Evolutionary conservation across 1,140 invertebrate species (phyloP).

Genomic region (Leucophenga varia): DNA sequence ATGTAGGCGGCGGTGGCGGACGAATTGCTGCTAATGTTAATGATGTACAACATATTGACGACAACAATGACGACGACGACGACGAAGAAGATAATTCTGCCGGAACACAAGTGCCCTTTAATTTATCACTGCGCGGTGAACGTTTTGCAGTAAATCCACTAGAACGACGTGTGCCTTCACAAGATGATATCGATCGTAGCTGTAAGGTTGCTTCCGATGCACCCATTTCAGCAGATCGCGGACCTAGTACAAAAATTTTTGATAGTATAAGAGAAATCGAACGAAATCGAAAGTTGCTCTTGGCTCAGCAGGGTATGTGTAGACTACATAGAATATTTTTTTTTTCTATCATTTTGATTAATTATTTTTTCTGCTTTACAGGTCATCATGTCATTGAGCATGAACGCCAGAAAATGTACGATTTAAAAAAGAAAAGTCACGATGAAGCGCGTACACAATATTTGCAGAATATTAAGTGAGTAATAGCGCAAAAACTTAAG

Average conservation of each 20-base stretch:
- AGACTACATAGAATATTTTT: too few relatives aligned
- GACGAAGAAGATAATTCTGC: background rate
- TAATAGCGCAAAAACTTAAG: too few relatives aligned
- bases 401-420: constrained; percentile 81
- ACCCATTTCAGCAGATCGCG: constrained; percentile 67
- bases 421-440: constrained; percentile 81
- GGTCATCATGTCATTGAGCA: constrained; percentile 89
- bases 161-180: constrained; percentile 64
- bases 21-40: constrained; percentile 1
- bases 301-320: constrained; percentile 84
- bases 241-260: constrained; percentile 77
- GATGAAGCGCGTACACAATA: constrained; percentile 72
- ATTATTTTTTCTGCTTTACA: constrained; percentile 53
- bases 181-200: constrained; percentile 84
- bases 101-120: constrained; percentile 35
- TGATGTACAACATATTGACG: background rate
- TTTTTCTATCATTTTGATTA: background rate
- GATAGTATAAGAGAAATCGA: constrained; percentile 89
- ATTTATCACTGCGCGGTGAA: constrained; percentile 54
- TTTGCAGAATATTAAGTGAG: constrained; percentile 28
- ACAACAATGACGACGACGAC: background rate
- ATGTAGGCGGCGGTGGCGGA: constrained; percentile 27
- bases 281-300: constrained; percentile 79
- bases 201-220: constrained; percentile 81
- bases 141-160: constrained; percentile 60